These are phyloP conservation scores for Stenichneumon culpator DNA, from an alignment of 2,888 invertebrate genomes.

Conservation along the genomic window DNA sequence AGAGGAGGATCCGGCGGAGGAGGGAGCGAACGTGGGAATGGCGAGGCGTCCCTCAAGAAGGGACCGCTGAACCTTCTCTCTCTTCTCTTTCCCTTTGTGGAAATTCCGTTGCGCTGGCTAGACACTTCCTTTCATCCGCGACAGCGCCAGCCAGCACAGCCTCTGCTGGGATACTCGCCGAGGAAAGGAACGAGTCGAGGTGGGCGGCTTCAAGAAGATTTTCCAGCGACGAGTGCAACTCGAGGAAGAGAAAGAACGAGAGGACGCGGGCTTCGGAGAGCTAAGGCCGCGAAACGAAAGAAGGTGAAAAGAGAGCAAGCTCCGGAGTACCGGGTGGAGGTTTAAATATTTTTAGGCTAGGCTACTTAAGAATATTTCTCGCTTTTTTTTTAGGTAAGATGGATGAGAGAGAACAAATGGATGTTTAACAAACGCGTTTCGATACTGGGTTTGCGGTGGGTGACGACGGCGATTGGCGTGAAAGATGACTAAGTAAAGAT, in stretches of 20 bases:
- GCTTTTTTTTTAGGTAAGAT: no score
- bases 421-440: no score
- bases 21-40: constrained; percentile 63
- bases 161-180: constrained; percentile 70
- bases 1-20: constrained; percentile 41
- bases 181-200: constrained; percentile 57
- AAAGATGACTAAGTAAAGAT: no score
- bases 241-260: constrained; percentile 40
- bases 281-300: constrained; percentile 33
- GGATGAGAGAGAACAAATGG: no score
- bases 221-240: constrained; percentile 58
- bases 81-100: constrained; percentile 75
- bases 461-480: no score
- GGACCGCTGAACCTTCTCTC: constrained; percentile 76
- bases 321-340: constrained; percentile 55
- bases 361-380: constrained; percentile 48
- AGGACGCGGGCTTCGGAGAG: constrained; percentile 10
- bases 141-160: constrained; percentile 75
- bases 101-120: constrained; percentile 82
- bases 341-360: constrained; percentile 67
- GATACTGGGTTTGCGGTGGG: no score
- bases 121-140: constrained; percentile 83
- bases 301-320: constrained; percentile 25
- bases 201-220: constrained; percentile 61
- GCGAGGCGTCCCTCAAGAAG: constrained; percentile 76